Base-by-base conservation (phyloP, 2,113 vertebrate species). In the Cyanoramphus novaezelandiae region DNA sequence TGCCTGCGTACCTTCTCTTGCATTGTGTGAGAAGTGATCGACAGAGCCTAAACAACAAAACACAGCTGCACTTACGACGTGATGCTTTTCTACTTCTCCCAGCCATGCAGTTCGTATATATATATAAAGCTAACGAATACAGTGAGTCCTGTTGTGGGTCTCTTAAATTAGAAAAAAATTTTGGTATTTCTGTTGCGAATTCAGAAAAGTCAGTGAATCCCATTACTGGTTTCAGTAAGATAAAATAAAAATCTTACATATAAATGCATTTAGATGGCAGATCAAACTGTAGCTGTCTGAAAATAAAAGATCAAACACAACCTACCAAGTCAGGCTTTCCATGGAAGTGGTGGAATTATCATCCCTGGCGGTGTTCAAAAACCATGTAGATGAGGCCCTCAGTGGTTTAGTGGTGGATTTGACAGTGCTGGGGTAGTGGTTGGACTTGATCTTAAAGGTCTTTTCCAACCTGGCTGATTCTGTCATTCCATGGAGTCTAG, bases 31-130 rank as follows among this genome's bases (percentile, higher is more conserved):
- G 44, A 55, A 68, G 10, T 12, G 5, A 18, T 29, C 71, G 52
- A 16, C 47, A 85, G 76, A 79, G 7, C 16, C 20, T 57, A 28
- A 43, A 55, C 21, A 49, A 17, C 21, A 39, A 52, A 75, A 47
- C 14, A 41, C 23, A 67, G 35, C 31, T 84, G 23, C 52, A 10
- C 9, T 86, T 86, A 17, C 35, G 41, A 59, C 24, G 49, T 69
- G 21, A 7, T 81, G 25, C 9, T 68, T 60, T 86, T 35, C 28
- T 74, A 0, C 24, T 88, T 93, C 39, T 72, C 14, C 12, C 7
- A 59, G 25, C 10, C 74, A 13, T 0, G 0, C 41, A 23, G 7
- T 65, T 82, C 43, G 1, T 52, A 14, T 1, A 0, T 33, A 0
- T 33, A 31, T 9, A 47, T 31, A 64, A 79, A 10, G 35, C n/a